These are phyloP conservation scores for Coecobrya sp. DNA, from an alignment of 2,888 invertebrate species.

Conservation along the genomic window DNA sequence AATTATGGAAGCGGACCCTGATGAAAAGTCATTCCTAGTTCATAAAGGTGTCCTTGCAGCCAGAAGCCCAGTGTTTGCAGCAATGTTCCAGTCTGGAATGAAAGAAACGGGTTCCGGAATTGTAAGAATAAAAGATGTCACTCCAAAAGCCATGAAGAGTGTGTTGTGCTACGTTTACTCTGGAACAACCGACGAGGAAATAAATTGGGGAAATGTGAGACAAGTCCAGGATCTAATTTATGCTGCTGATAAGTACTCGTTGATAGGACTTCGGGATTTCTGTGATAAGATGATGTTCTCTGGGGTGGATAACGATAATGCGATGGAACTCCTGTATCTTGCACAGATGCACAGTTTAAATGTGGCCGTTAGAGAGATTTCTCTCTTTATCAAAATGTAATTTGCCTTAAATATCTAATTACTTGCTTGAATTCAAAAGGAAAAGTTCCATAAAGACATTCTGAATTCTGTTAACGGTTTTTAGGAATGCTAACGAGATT, in stretches of 20 bases:
- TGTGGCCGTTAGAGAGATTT: constrained; percentile 60
- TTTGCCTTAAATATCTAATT: not conserved
- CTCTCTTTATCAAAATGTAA: constrained; percentile 66
- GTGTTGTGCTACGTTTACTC: constrained; percentile 66
- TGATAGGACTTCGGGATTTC: constrained; percentile 58
- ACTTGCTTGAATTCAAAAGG: too few relatives aligned
- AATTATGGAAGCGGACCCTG: constrained; percentile 30
- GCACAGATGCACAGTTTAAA: constrained; percentile 65
- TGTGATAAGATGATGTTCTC: constrained; percentile 68
- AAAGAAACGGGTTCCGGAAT: constrained; percentile 52
- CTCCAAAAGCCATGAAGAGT: constrained; percentile 56
- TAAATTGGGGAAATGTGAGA: constrained; percentile 58
- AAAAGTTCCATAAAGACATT: too few relatives aligned
- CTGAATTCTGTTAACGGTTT: not conserved
- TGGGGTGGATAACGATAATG: constrained; percentile 60
- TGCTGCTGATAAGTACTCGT: constrained; percentile 71
- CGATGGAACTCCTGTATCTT: constrained; percentile 56
- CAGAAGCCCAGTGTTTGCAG: constrained; percentile 67
- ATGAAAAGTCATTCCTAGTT: constrained; percentile 62
- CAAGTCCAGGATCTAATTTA: constrained; percentile 72
- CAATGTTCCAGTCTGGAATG: constrained; percentile 76
- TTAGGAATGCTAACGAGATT: constrained; percentile 71
- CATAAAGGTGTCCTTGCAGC: constrained; percentile 64
- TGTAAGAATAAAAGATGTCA: constrained; percentile 69
- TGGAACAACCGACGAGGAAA: not conserved